Conservation (phyloP, 1,140 invertebrate genomes). For the Conopomorpha cramerella region DNA sequence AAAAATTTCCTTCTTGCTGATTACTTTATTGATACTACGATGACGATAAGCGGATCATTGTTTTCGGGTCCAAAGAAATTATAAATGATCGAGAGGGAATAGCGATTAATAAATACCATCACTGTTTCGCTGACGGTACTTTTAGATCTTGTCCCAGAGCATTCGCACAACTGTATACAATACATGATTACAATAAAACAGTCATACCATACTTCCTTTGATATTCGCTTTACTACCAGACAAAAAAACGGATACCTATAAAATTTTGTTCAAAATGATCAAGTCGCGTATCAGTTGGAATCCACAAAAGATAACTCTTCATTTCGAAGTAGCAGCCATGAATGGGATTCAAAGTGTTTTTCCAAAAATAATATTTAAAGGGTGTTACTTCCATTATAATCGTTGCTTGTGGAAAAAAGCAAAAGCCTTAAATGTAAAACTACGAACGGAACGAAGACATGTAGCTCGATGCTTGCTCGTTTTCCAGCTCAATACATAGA, state of each 20-base stretch:
- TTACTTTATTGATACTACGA: no score
- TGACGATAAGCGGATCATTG: conserved; percentile 1
- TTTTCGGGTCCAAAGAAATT: conserved; percentile 2
- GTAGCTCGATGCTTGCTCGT: conserved; percentile 3
- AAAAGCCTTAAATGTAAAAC: neutral
- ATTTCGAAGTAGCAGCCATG: conserved; percentile 1
- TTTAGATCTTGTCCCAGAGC: neutral
- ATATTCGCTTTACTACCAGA: no score
- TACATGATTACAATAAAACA: conserved; percentile 3
- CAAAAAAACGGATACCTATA: no score
- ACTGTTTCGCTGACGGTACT: conserved; percentile 3
- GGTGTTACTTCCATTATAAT: conserved; percentile 2
- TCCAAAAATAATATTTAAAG: conserved; percentile 1
- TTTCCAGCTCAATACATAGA: conserved; percentile 3
- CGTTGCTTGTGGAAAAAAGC: conserved; percentile 1
- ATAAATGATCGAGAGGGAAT: no score
- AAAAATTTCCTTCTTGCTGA: conserved; percentile 3
- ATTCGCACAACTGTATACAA: conserved; percentile 1
- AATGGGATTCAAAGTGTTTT: conserved; percentile 3
- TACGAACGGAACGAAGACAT: conserved; percentile 2
- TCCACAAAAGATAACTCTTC: conserved; percentile 1
- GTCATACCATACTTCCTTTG: no score
- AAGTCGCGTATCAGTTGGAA: no score
- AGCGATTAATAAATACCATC: neutral
- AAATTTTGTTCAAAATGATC: no score